A percentile compares a stretch with the other conserved stretches of the same genome.
These are phyloP conservation scores for Hemiprocne comata DNA, from an alignment of 2,113 vertebrate genomes.

Conservation along the genomic window DNA sequence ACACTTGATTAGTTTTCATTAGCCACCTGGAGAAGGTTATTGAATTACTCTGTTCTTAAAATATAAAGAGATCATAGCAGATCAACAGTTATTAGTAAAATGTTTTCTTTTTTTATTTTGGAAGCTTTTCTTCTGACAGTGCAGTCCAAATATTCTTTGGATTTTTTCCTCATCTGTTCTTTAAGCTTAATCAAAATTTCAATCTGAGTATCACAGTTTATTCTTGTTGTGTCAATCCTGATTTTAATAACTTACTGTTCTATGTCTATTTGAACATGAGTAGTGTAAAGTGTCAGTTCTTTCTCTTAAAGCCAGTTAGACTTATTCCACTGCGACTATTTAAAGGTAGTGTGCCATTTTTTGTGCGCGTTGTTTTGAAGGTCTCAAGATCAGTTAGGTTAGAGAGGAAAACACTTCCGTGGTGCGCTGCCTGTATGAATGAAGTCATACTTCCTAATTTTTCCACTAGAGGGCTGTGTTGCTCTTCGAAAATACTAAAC, in stretches of 20 bases:
- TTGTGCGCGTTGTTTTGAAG: not conserved
- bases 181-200: not conserved
- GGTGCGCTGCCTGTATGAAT: not conserved
- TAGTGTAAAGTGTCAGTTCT: not conserved
- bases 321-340: not conserved
- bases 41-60: not conserved
- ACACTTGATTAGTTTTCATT: not conserved
- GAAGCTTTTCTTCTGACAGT: not conserved
- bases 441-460: not conserved
- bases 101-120: not conserved
- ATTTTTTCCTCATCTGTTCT: not conserved
- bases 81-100: not conserved
- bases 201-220: not conserved
- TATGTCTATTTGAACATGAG: not conserved
- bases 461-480: conserved; percentile 78
- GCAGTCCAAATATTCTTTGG: not conserved
- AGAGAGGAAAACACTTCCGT: not conserved
- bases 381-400: not conserved
- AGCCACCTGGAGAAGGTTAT: not conserved
- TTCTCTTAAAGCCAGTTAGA: not conserved
- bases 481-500: conserved; percentile 55
- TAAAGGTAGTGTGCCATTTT: not conserved
- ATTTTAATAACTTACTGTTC: not conserved
- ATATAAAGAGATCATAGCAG: not conserved
- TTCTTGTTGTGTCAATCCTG: not conserved